These are phyloP conservation scores for Solea senegalensis DNA, from an alignment of 2,113 vertebrate genomes.

Conservation along the genomic window DNA sequence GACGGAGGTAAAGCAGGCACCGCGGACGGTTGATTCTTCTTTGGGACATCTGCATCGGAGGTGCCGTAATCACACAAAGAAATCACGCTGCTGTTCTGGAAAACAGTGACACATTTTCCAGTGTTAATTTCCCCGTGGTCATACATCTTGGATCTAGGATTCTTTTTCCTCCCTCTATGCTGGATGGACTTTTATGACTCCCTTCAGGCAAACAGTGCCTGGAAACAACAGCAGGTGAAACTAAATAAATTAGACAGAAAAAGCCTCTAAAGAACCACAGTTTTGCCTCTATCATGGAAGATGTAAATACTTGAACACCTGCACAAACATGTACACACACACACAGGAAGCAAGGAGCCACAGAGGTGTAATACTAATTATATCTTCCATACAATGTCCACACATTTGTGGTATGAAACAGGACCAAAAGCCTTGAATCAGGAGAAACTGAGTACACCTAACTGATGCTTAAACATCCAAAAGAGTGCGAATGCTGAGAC, in stretches of 20 bases:
- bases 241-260: slow-evolving; percentile 25
- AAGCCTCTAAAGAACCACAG: slow-evolving; percentile 31
- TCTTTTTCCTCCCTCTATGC: slow-evolving; percentile 6
- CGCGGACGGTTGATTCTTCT: slow-evolving; percentile 22
- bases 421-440: slow-evolving; percentile 75
- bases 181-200: slow-evolving; percentile 42
- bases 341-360: slow-evolving; percentile 26
- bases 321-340: slow-evolving; percentile 14
- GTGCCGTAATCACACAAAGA: slow-evolving; percentile 16
- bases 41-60: slow-evolving; percentile 10
- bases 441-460: slow-evolving; percentile 67
- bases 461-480: slow-evolving; percentile 51
- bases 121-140: slow-evolving; percentile 38
- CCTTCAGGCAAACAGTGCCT: slow-evolving; percentile 20
- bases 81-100: slow-evolving; percentile 27
- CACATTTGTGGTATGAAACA: slow-evolving; percentile 55
- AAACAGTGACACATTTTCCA: slow-evolving; percentile 24
- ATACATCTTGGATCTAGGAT: slow-evolving; percentile 21
- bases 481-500: slow-evolving; percentile 51
- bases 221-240: neutral
- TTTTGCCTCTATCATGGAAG: slow-evolving; percentile 41
- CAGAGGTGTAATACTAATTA: slow-evolving; percentile 35
- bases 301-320: slow-evolving; percentile 54
- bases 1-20: neutral
- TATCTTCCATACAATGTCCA: slow-evolving; percentile 56